These are phyloP conservation scores for Hololepta plana DNA, from an alignment of 2,888 invertebrate genomes.

Conservation along the genomic window DNA sequence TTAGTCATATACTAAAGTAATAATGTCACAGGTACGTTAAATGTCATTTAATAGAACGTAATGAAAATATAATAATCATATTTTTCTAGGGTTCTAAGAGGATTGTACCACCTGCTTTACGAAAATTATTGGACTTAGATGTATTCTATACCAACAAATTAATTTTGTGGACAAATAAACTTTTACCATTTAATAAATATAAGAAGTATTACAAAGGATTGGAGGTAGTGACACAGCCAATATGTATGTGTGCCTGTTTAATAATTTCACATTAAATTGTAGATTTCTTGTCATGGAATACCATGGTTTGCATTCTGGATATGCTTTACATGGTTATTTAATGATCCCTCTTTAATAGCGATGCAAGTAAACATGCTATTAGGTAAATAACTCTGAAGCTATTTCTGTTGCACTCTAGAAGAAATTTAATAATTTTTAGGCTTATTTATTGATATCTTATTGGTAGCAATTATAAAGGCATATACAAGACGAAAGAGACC, in stretches of 20 bases:
- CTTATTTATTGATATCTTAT: constrained; percentile 59
- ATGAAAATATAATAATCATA: constrained; percentile 1
- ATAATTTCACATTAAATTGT: constrained; percentile 15
- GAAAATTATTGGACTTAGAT: constrained; percentile 32
- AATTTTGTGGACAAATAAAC: constrained; percentile 29
- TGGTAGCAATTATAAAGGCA: constrained; percentile 64
- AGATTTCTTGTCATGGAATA: constrained; percentile 79
- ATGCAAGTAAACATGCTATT: constrained; percentile 73
- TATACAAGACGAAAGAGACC: constrained; percentile 62
- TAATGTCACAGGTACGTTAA: constrained; percentile 1
- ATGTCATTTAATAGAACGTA: neutral
- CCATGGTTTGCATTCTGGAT: constrained; percentile 68
- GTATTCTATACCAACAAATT: constrained; percentile 33
- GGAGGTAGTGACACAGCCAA: constrained; percentile 27
- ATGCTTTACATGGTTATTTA: constrained; percentile 58
- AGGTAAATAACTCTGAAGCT: constrained; percentile 33
- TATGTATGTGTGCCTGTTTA: constrained; percentile 2
- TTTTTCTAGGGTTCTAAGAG: constrained; percentile 15
- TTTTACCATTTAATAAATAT: constrained; percentile 31
- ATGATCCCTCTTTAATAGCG: constrained; percentile 49
- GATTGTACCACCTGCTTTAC: constrained; percentile 29
- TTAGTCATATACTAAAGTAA: neutral
- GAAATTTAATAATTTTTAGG: constrained; percentile 37
- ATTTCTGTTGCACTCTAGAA: constrained; percentile 4
- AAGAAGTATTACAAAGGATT: constrained; percentile 36